phyloP scores from a whole-genome alignment of 2,888 invertebrate species.

The Enchytraeus crypticus region DNA sequence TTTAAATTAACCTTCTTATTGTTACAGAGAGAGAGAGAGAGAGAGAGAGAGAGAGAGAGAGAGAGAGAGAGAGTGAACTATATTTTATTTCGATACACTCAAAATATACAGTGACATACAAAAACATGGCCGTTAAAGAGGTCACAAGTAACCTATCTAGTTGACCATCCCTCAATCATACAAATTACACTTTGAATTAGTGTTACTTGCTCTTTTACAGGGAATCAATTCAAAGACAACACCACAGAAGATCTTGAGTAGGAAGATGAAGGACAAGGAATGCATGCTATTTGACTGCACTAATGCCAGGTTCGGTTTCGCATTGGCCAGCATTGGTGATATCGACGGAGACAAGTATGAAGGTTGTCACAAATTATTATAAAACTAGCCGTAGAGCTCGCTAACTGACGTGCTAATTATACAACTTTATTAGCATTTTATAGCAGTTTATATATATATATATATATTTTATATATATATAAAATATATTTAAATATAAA shows the following conservation, averaged over 20 bases:
- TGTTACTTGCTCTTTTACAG: too few relatives aligned
- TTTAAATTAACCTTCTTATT: too few relatives aligned
- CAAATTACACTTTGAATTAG: neutral
- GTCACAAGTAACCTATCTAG: too few relatives aligned
- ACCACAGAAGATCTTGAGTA: constrained; percentile 28
- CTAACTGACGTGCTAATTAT: neutral
- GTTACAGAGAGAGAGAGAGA: too few relatives aligned
- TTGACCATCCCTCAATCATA: too few relatives aligned
- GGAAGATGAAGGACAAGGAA: constrained; percentile 35
- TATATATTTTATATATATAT: neutral
- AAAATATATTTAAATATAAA: neutral
- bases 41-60: too few relatives aligned
- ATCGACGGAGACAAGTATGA: constrained; percentile 57
- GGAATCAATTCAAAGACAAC: constrained; percentile 20
- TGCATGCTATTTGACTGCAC: constrained; percentile 36
- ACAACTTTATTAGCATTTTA: neutral
- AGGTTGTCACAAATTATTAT: neutral
- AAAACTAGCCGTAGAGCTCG: neutral
- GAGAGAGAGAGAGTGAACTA: too few relatives aligned
- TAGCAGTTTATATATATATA: neutral
- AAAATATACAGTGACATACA: too few relatives aligned
- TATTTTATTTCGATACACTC: too few relatives aligned
- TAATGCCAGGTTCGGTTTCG: constrained; percentile 68
- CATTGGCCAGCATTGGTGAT: constrained; percentile 82
- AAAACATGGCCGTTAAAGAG: too few relatives aligned